A percentile compares a stretch with the other conserved stretches of the same genome.
Conservation (phyloP, 1,140 invertebrate genomes). For the Lasaia peninsularis region DNA sequence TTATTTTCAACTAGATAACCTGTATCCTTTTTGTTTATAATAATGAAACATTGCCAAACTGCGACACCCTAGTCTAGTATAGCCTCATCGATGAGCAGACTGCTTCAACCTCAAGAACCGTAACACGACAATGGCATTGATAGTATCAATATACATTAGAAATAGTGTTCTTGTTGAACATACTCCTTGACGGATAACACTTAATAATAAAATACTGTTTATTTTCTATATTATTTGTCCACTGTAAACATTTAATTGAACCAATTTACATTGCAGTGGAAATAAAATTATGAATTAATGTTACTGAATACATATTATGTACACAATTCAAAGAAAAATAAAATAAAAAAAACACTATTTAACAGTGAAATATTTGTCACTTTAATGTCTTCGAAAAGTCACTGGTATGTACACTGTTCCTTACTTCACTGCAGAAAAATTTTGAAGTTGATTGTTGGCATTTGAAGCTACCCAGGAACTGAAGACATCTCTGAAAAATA, state of each 20-base stretch:
- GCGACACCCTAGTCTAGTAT: too few species aligned
- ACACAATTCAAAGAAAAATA: slow-evolving; percentile 15
- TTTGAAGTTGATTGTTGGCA: slow-evolving; percentile 83
- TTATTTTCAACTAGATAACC: too few species aligned
- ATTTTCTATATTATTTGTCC: not conserved
- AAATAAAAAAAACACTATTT: slow-evolving; percentile 1
- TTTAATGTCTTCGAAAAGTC: not conserved
- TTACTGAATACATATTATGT: slow-evolving; percentile 32
- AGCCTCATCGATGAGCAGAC: too few species aligned
- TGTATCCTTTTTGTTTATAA: too few species aligned
- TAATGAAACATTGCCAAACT: too few species aligned
- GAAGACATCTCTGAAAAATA: slow-evolving; percentile 89
- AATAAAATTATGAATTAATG: slow-evolving; percentile 26
- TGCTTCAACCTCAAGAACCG: too few species aligned
- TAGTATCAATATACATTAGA: not conserved
- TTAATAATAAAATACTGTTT: slow-evolving; percentile 10
- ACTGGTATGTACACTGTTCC: slow-evolving; percentile 20
- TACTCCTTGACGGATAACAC: not conserved
- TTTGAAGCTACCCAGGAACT: slow-evolving; percentile 92
- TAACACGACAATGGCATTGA: too few species aligned
- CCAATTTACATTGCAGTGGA: not conserved
- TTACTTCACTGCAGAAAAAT: slow-evolving; percentile 74
- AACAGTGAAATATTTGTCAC: not conserved
- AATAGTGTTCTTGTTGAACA: not conserved
- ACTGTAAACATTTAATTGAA: not conserved